Evolutionary conservation across 2,797 vertebrate genomes (phyloP), one percentile per base, ranked within the genome.

Genomic region (Balearica regulorum): DNA sequence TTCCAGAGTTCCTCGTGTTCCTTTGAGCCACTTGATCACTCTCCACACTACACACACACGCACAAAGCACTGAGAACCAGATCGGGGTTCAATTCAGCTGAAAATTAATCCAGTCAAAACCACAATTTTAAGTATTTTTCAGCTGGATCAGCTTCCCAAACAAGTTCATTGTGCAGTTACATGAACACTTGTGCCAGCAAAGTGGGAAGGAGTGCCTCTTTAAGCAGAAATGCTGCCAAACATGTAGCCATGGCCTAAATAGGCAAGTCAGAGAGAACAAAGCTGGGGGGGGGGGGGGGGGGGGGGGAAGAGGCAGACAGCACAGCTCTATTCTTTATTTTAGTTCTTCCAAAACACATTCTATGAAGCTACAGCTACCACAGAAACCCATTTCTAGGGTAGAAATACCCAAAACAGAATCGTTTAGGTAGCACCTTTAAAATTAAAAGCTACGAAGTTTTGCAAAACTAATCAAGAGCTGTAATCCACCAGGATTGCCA

Each of bases 171-270:
- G 71, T 83, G 87, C 87, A 68, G 71, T 48, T 14, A 53, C 68
- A 53, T 2, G 35, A 87, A 35, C 28, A 28, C 7, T 66, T n/a
- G 24, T 78, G 93, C 68, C 91, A 93, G 70, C 84, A 35, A 72
- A 93, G 82, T 24, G 91, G 68, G 87, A 96, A 94, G 95, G 84
- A 96, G 91, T 35, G 89, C 84, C 91, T 92, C 89, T 90, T 94
- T 35, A 91, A 96, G 92, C 90, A 96, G 95, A 93, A 96, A 96
- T 70, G 84, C 94, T 92, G 96, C 96, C 94, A 96, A 94, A 94
- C 82, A 64, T 90, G 96, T 76, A 94, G 94, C 92, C 89, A 44
- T 93, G 95, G 96, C 96, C 95, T 96, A 96, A 92, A 96, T 95
- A 93, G 94, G 93, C 91, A 94, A 97, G 91, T 62, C 73, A 92